Conservation (phyloP, 2,113 vertebrate genomes). For the Corythornis cristatus region DNA sequence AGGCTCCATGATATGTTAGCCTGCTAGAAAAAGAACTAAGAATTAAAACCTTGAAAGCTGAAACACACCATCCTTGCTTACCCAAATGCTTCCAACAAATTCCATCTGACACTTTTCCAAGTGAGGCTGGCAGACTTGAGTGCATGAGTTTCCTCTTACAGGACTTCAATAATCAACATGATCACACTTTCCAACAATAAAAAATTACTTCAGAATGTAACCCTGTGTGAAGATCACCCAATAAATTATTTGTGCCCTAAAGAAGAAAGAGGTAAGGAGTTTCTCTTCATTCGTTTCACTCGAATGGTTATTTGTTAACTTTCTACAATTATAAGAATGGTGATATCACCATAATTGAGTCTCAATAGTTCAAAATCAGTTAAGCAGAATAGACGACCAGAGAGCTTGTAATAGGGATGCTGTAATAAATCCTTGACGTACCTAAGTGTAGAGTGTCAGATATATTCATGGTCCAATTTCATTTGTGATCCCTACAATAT, state of each 20-base stretch:
- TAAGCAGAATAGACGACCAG: conserved; percentile 21
- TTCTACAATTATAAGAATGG: conserved; percentile 20
- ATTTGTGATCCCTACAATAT: fast-evolving
- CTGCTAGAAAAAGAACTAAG: not conserved
- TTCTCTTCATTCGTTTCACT: not conserved
- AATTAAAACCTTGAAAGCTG: not conserved
- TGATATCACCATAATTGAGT: conserved; percentile 29
- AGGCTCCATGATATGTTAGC: not conserved
- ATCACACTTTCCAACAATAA: not conserved
- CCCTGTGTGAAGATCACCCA: fast-evolving
- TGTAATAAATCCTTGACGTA: conserved; percentile 24
- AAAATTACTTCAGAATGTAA: not conserved
- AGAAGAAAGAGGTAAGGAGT: not conserved
- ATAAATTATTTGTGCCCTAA: not conserved
- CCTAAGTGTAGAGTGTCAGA: not conserved
- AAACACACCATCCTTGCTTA: not conserved
- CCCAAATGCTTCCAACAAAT: not conserved
- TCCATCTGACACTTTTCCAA: not conserved
- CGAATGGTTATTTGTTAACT: conserved; percentile 4
- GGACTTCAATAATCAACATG: not conserved
- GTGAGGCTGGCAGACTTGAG: not conserved
- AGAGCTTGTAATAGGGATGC: not conserved
- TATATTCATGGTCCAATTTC: not conserved
- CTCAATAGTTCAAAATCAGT: conserved; percentile 54
- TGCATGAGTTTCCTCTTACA: not conserved